Evolutionary conservation across 2,888 invertebrate genomes (phyloP).

Genomic region (Hetaerina titia): DNA sequence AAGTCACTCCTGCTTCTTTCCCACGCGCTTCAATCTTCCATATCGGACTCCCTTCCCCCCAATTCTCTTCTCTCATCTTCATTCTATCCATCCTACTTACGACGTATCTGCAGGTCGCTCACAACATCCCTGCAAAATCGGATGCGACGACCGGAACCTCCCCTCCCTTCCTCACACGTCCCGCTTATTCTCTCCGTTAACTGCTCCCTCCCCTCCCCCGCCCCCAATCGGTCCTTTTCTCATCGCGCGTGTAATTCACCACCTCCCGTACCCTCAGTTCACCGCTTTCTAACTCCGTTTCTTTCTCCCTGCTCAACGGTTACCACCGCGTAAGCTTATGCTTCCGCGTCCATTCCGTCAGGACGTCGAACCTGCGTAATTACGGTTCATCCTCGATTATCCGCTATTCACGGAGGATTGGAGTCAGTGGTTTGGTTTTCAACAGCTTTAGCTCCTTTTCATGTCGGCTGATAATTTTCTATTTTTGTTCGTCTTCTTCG

Average conservation of each 20-base stretch:
- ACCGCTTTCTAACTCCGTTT: background rate
- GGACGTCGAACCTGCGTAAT: constrained; percentile 13
- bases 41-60: background rate
- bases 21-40: background rate
- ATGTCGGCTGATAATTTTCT: background rate
- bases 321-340: background rate
- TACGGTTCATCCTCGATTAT: background rate
- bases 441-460: background rate
- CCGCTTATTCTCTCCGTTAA: background rate
- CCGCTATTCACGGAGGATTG: background rate
- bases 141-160: background rate
- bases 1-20: background rate
- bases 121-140: background rate
- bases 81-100: background rate
- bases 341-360: constrained; percentile 16
- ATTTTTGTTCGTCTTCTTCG: background rate
- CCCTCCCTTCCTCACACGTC: background rate
- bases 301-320: background rate
- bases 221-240: too few relatives aligned
- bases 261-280: too few relatives aligned
- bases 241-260: background rate
- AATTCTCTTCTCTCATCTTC: background rate
- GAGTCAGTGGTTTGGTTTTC: background rate
- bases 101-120: background rate
- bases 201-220: too few relatives aligned